Base-by-base conservation (phyloP, 2,797 vertebrate genomes). In the Lycodopsis pacificus region DNA sequence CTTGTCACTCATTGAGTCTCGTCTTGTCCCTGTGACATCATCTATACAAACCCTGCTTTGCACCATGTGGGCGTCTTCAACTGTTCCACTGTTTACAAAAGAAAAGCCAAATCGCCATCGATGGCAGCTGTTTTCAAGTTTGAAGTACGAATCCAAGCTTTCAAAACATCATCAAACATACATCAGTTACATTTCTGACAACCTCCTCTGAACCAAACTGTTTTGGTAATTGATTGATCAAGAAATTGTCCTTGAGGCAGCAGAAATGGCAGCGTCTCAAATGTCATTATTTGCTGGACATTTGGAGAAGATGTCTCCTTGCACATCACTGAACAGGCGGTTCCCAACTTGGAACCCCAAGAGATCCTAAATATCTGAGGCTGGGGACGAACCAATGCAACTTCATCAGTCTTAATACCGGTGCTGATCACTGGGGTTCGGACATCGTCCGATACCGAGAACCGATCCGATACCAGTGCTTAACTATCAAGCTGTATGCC, bases 51-150 rank as follows among this genome's bases (percentile, higher is more conserved):
- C 15, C 38, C 25, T 13, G 53, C 30, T 68, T 56, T 59, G 38
- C 17, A 51, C 65, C 61, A 65, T 49, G 36, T 22, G 20, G 59
- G 61, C 10, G 49, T 48, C 56, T 71, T 42, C 22, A 54, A 61
- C 62, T 56, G 17, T 30, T 54, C 62, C 5, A 42, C n/a, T 66
- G 34, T 63, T 71, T 66, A 36, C 40, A 63, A 13, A 53, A 27
- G 25, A 6, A 69, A 58, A 62, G 44, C 1, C 9, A 48, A 30
- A 4, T 40, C 30, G 12, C 54, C 19, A 20, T 27, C 22, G 53
- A 59, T 73, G 36, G 27, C 2, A 9, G 5, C 59, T 59, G 14
- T 56, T 66, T 70, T n/a, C 1, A 48, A 53, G 9, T 20, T 32
- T 49, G 38, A 59, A 40, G 30, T 30, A 66, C 0, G 0, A 22